Base-by-base conservation (phyloP, 2,797 vertebrate genomes). In the Darevskia mixta region DNA sequence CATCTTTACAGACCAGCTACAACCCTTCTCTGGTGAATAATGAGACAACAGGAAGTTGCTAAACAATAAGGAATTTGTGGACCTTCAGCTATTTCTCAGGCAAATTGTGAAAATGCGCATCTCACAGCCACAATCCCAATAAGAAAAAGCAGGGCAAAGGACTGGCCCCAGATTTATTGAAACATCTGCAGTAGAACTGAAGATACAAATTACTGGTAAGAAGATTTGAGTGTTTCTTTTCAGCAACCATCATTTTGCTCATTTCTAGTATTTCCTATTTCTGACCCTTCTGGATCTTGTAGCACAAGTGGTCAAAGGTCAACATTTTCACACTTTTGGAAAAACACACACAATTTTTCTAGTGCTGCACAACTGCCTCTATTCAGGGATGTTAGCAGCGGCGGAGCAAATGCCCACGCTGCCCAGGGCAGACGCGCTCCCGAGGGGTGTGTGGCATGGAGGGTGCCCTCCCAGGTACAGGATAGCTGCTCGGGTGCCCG, bases 1-100 rank as follows among this genome's bases (percentile, higher is more conserved):
- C 93, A 95, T 96, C 97, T 95, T 32, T 82, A 93, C 77, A 23
- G 64, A 73, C 78, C 94, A 94, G 45, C 87, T 91, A 88, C 85
- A 91, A 89, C 86, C 35, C 90, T 89, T 87, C 45, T 85, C 85
- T 79, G 86, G 80, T 89, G 85, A 94, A 94, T 92, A 92, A 94
- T 86, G 41, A 87, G 49, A 87, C 94, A 94, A 93, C 89, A 90
- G 88, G 86, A 93, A 91, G 86, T 90, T 71, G 11, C 1, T 41
- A 79, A 92, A 91, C 92, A 1, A 66, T 82, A 89, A 89, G 89
- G 79, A 83, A 87, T 94, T 93, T 49, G 43, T 29, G 91, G 94
- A 79, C 77, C 55, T 91, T 49, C 32, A 49, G 69, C 69, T 0
- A 80, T 90, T 92, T 91, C 23, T 17, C 0, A 27, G 82, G 15